phyloP scores from a whole-genome alignment of 2,797 vertebrate species.

The Brotula barbata region DNA sequence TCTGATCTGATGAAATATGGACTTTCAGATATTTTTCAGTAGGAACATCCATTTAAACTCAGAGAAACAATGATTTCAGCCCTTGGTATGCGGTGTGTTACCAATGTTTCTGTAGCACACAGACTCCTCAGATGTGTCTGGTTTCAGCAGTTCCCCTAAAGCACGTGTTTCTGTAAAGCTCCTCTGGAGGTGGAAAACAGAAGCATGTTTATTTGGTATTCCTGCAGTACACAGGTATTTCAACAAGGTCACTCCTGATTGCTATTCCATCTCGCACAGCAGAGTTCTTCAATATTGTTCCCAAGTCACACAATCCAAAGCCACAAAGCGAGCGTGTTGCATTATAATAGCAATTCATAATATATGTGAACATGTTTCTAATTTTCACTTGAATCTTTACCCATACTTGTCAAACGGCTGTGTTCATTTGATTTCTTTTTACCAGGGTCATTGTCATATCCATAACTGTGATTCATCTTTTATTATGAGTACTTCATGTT shows the following conservation, averaged over 20 bases:
- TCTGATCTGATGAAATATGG: too few relatives aligned
- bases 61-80: constrained; percentile 7
- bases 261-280: constrained; percentile 23
- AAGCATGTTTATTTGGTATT: constrained; percentile 34
- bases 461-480: constrained; percentile 1
- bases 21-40: too few relatives aligned
- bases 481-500: constrained; percentile 24
- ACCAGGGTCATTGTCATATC: neutral
- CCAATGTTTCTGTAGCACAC: too few relatives aligned
- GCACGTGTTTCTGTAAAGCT: neutral
- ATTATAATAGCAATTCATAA: constrained; percentile 18
- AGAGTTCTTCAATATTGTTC: constrained; percentile 40
- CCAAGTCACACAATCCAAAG: constrained; percentile 5
- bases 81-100: constrained; percentile 21
- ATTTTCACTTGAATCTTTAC: neutral
- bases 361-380: neutral
- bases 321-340: neutral
- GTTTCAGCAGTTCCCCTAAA: too few relatives aligned
- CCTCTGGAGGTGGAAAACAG: constrained; percentile 1
- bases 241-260: constrained; percentile 41
- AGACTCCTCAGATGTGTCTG: too few relatives aligned
- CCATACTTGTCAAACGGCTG: neutral
- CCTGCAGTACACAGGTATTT: constrained; percentile 17
- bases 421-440: neutral
- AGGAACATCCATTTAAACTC: neutral